Base-by-base conservation (phyloP, 2,113 vertebrate species). In the Gobius niger region DNA sequence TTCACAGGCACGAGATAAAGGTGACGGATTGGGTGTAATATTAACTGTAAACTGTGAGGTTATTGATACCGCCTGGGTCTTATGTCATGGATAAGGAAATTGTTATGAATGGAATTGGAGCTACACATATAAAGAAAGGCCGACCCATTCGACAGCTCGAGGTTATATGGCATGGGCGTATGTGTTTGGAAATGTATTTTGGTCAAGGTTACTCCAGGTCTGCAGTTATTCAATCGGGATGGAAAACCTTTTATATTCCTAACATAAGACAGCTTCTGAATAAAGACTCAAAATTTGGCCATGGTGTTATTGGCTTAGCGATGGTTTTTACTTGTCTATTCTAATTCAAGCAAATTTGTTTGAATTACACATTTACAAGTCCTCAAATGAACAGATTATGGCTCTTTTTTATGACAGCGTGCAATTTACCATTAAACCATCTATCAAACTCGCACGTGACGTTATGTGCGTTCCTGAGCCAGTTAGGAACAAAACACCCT, bases 401-500 rank as follows among this genome's bases (percentile, higher is more conserved):
- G 24, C 24, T 34, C 24, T 3, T 34, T 24, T 34, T 34, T 34
- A 34, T 34, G 24, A 34, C 24, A 34, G 24, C 24, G 5, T 34
- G 24, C 24, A 34, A 34, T 34, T 34, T 34, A 34, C 5, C 24
- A 4, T 34, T 34, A 3, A 34, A 34, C 3, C 24, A 15, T 50
- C 49, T 50, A 11, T 13, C 14, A 5, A n/a, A 15, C 49, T 50
- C 9, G 7, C 2, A 15, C 49, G 5, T 50, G 15, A 50, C 47
- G 15, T 15, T n/a, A n/a, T n/a, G 49, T 14, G 5, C 7, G 15
- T n/a, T 50, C 49, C n/a, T 50, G 5, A n/a, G 60, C 72, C 67
- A 13, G 63, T 65, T 64, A 50, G 67, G 79, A 66, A 82, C 63
- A 79, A 54, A 78, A 75, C 63, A 67, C 46, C 34, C 56, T 42